Percentiles rank a stretch among this genome's conserved stretches.
Conservation (phyloP, 1,140 invertebrate genomes). For the Bombus ignitus region DNA sequence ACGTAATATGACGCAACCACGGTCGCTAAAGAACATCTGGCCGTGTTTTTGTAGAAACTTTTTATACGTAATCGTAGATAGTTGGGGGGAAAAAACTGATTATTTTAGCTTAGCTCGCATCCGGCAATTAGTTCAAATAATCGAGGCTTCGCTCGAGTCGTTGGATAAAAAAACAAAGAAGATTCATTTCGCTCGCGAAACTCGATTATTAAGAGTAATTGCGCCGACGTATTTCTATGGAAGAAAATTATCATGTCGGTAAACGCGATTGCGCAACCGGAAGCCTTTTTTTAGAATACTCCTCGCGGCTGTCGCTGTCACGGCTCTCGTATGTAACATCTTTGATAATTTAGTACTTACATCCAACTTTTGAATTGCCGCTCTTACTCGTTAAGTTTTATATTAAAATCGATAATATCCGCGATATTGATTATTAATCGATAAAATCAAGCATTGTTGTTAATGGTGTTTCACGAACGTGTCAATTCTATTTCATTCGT, state of each 20-base stretch:
- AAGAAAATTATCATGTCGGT: not conserved
- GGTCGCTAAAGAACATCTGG: no score
- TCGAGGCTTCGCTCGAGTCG: not conserved
- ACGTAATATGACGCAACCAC: not conserved
- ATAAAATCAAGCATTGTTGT: no score
- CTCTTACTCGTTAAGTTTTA: no score
- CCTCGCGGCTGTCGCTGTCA: not conserved
- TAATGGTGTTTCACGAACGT: no score
- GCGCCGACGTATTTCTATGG: not conserved
- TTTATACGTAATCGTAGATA: not conserved
- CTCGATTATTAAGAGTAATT: constrained; percentile 23
- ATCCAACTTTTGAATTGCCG: no score
- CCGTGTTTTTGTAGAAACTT: not conserved
- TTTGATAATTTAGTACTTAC: no score
- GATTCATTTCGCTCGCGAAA: not conserved
- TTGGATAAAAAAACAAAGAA: not conserved
- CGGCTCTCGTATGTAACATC: not conserved
- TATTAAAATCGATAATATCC: no score
- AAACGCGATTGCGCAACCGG: constrained; percentile 7
- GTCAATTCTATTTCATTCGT: no score
- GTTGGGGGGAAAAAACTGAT: not conserved
- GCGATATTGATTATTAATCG: no score
- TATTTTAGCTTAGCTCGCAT: not conserved
- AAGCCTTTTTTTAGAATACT: constrained; percentile 9
- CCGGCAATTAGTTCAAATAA: not conserved